phyloP scores from a whole-genome alignment of 2,888 invertebrate genomes.

The Sericinus montela region DNA sequence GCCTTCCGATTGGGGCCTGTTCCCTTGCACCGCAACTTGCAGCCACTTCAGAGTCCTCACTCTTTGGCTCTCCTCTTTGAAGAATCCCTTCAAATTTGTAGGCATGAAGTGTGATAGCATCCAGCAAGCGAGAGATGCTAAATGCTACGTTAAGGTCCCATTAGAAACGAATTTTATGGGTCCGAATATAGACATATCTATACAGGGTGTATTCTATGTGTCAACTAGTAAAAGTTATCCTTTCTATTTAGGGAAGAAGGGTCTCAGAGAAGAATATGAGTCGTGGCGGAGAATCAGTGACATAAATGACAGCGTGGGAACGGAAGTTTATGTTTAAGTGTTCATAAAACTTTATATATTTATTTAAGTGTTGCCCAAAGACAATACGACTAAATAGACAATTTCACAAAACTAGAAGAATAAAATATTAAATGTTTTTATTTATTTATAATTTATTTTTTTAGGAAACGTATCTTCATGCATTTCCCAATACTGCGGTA shows the following conservation, averaged over 20 bases:
- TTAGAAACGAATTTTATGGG: conserved; percentile 53
- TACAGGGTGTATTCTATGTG: conserved; percentile 57
- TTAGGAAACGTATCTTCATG: no score
- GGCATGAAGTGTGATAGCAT: conserved; percentile 53
- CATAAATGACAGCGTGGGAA: conserved; percentile 52
- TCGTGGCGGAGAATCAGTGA: conserved; percentile 53
- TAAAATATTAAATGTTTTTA: no score
- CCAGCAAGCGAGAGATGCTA: conserved; percentile 57
- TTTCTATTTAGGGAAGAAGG: conserved; percentile 55
- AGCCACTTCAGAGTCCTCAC: conserved; percentile 61
- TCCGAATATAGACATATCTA: conserved; percentile 38
- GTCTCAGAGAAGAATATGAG: conserved; percentile 49
- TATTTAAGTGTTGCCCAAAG: no score
- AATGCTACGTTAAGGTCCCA: conserved; percentile 48
- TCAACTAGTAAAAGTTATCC: conserved; percentile 56
- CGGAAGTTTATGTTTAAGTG: conserved; percentile 50
- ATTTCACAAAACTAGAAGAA: no score
- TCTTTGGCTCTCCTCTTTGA: conserved; percentile 55
- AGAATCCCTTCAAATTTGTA: conserved; percentile 54
- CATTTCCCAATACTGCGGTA: no score
- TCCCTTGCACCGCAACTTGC: conserved; percentile 59
- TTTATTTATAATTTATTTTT: no score
- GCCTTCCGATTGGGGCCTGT: conserved; percentile 53
- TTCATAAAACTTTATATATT: no score
- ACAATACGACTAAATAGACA: no score